These are phyloP conservation scores for Rhamnusium bicolor DNA, from an alignment of 2,888 invertebrate genomes.

Conservation along the genomic window DNA sequence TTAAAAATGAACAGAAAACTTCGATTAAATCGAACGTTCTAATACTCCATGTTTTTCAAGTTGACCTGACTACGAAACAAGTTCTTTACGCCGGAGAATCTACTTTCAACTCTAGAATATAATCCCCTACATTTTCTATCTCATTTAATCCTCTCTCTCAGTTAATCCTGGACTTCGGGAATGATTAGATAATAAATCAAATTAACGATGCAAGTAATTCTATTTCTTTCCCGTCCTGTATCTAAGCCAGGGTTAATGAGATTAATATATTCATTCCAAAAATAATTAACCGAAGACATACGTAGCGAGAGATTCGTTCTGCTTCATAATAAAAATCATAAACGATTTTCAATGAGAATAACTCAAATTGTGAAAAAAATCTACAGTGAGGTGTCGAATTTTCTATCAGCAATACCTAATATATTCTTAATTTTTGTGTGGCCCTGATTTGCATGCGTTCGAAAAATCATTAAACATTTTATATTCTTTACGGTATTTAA, in stretches of 20 bases:
- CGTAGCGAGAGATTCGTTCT: neutral
- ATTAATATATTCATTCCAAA: conserved; percentile 18
- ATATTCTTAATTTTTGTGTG: too few species aligned
- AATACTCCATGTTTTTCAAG: neutral
- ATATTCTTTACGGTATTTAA: too few species aligned
- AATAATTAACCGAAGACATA: conserved; percentile 13
- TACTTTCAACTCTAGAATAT: neutral
- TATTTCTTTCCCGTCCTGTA: conserved; percentile 13
- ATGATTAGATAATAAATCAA: conserved; percentile 13
- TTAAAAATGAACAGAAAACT: neutral
- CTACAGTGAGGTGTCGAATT: too few species aligned
- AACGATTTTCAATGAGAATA: too few species aligned
- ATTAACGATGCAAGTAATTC: conserved; percentile 14
- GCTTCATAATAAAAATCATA: conserved; percentile 1
- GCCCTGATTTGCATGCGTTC: too few species aligned
- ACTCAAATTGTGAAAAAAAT: too few species aligned
- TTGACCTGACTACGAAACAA: neutral
- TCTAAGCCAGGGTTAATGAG: neutral
- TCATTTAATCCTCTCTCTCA: neutral
- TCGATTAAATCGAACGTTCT: neutral
- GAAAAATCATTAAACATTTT: too few species aligned
- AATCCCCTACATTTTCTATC: conserved; percentile 9
- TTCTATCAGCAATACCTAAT: too few species aligned
- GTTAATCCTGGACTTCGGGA: conserved; percentile 21
- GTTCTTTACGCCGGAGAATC: neutral